phyloP scores from a whole-genome alignment of 92 coral and sea anemone species.

The Porites cylindrica region DNA sequence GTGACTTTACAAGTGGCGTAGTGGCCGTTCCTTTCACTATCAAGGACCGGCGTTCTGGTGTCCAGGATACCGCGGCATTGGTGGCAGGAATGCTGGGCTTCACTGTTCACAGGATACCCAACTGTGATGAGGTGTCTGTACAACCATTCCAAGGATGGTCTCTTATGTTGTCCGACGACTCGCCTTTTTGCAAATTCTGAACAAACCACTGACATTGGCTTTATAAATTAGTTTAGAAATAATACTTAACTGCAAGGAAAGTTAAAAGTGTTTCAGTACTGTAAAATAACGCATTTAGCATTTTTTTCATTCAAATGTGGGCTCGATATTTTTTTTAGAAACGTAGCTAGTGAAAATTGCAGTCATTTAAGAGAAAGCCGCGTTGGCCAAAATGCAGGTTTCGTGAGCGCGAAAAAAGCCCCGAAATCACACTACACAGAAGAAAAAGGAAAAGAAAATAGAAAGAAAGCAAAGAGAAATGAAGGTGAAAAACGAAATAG shows the following conservation, averaged over 20 bases:
- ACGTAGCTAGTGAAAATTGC: background rate
- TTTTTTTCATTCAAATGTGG: no score
- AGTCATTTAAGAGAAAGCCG: no score
- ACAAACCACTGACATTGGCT: background rate
- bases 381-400: no score
- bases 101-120: conserved; percentile 47
- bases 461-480: no score
- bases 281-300: no score
- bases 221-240: background rate
- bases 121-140: conserved; percentile 41
- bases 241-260: no score
- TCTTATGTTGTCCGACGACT: conserved; percentile 56
- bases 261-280: no score
- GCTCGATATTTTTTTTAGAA: no score
- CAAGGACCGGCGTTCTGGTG: conserved; percentile 15
- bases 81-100: conserved; percentile 73
- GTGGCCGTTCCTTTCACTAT: conserved; percentile 58
- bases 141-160: conserved; percentile 86
- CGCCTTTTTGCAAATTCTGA: conserved; percentile 40
- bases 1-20: conserved; percentile 40
- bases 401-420: no score
- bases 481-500: no score
- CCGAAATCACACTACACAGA: conserved; percentile 11
- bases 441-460: no score
- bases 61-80: conserved; percentile 59